Percentiles rank a stretch among this genome's conserved stretches.
Conservation (phyloP, 23 tunicate species). For the Halocynthia aurantium region DNA sequence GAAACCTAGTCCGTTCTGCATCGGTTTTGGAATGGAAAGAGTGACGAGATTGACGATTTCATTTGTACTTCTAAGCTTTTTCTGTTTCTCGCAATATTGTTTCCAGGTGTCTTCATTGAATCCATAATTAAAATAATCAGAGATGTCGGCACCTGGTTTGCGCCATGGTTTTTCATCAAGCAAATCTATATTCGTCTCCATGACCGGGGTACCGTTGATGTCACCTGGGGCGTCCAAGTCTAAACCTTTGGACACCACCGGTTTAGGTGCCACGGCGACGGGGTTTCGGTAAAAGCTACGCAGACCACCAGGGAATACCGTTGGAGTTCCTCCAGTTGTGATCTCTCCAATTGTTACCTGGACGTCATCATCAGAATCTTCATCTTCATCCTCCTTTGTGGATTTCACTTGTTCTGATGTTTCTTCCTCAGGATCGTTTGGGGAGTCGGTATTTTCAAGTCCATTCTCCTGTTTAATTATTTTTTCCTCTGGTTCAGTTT, state of each 20-base stretch:
- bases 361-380: constrained; percentile 83
- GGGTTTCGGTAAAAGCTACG: constrained; percentile 77
- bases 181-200: constrained; percentile 69
- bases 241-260: constrained; percentile 68
- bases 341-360: constrained; percentile 89
- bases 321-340: constrained; percentile 34
- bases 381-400: constrained; percentile 38
- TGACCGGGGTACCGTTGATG: constrained; percentile 88
- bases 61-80: constrained; percentile 36
- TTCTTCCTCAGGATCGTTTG: background rate
- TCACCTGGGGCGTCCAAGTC: constrained; percentile 85
- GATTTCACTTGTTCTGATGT: background rate
- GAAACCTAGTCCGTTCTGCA: constrained; percentile 10
- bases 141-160: constrained; percentile 81
- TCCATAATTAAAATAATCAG: constrained; percentile 96
- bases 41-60: background rate
- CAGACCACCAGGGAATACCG: constrained; percentile 12
- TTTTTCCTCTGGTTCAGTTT: background rate
- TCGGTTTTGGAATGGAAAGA: constrained; percentile 5
- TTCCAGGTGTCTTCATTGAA: constrained; percentile 96
- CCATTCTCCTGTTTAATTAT: constrained; percentile 10
- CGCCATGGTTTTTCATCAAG: constrained; percentile 91
- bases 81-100: constrained; percentile 84
- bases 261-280: constrained; percentile 70
- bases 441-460: background rate